phyloP scores from a whole-genome alignment of 2,888 invertebrate species.

The Nezara viridula region DNA sequence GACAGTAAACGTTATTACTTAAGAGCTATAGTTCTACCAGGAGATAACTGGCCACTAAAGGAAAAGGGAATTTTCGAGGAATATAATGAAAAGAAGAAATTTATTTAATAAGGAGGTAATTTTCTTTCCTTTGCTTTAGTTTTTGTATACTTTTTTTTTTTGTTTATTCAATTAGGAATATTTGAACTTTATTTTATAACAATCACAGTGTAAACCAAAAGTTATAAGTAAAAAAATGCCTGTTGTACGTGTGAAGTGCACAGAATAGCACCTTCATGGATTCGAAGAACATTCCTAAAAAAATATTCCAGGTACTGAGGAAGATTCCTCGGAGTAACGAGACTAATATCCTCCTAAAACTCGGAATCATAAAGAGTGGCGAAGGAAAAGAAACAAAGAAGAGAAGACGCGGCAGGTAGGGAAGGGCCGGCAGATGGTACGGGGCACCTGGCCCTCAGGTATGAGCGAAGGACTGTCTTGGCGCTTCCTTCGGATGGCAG shows the following conservation, averaged over 20 bases:
- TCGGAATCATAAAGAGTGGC: background rate
- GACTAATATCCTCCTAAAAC: background rate
- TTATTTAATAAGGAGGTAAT: too few species aligned
- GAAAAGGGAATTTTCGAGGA: too few species aligned
- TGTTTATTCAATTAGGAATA: too few species aligned
- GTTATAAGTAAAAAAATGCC: too few species aligned
- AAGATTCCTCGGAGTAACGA: background rate
- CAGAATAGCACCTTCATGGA: background rate
- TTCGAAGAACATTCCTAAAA: background rate
- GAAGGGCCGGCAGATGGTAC: constrained; percentile 14
- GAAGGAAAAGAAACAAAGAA: background rate
- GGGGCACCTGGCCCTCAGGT: background rate
- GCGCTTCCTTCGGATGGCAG: background rate
- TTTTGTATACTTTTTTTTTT: too few species aligned
- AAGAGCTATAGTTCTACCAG: too few species aligned
- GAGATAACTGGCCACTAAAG: too few species aligned
- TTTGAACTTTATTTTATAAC: too few species aligned
- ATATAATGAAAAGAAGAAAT: too few species aligned
- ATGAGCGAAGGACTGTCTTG: background rate
- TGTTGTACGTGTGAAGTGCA: background rate
- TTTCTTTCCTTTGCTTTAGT: too few species aligned
- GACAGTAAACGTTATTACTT: too few species aligned
- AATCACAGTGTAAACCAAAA: too few species aligned
- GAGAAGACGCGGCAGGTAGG: background rate
- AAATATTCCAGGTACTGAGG: background rate